These are phyloP conservation scores for Philopotamus ludificatus DNA, from an alignment of 1,140 invertebrate species.

Conservation along the genomic window DNA sequence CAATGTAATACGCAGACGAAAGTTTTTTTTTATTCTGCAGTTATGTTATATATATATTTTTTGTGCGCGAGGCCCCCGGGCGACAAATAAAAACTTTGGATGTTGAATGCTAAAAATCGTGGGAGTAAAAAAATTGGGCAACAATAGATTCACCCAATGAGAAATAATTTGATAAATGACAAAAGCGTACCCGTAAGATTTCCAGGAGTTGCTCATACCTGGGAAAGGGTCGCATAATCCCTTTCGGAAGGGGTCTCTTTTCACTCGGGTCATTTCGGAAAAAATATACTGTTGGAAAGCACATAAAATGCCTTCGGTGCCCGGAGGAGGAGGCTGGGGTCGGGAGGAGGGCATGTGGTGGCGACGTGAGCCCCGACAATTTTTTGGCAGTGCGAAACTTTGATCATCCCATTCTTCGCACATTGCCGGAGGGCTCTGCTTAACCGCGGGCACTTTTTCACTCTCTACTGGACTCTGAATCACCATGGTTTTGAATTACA, in stretches of 20 bases:
- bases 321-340: background rate
- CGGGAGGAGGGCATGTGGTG: no score
- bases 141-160: slow-evolving; percentile 32
- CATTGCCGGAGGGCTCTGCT: background rate
- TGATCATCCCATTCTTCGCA: background rate
- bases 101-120: slow-evolving; percentile 10
- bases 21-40: background rate
- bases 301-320: background rate
- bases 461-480: no score
- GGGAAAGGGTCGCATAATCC: slow-evolving; percentile 8
- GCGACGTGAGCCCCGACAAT: background rate
- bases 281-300: background rate
- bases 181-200: slow-evolving; percentile 17
- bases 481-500: no score
- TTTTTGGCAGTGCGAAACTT: background rate
- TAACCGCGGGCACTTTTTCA: background rate
- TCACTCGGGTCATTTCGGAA: background rate
- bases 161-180: slow-evolving; percentile 38
- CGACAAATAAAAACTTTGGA: slow-evolving; percentile 3
- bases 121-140: slow-evolving; percentile 24
- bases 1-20: slow-evolving; percentile 2
- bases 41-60: no score
- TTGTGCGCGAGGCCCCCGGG: background rate
- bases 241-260: slow-evolving; percentile 9
- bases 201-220: slow-evolving; percentile 1